These are phyloP conservation scores for Protomyctophum bolini DNA, from an alignment of 2,113 vertebrate genomes.

Conservation along the genomic window DNA sequence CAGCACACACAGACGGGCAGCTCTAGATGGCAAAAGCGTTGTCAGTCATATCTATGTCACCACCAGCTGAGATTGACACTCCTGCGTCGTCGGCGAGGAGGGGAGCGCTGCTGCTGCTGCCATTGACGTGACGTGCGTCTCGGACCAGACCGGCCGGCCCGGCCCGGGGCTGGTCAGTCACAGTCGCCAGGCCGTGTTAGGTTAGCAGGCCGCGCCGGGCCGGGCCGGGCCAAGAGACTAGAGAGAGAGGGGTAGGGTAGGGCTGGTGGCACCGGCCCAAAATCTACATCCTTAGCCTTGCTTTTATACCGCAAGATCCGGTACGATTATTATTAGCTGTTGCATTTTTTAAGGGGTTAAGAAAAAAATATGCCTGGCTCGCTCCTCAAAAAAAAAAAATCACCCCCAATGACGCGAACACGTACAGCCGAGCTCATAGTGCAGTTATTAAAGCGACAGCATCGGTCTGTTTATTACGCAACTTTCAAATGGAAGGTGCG, in stretches of 20 bases:
- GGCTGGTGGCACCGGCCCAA: constrained; percentile 22
- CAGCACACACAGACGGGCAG: background rate
- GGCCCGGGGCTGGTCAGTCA: constrained; percentile 36
- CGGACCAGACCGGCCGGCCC: background rate
- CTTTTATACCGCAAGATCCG: constrained; percentile 22
- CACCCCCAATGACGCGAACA: background rate
- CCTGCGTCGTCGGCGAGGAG: constrained; percentile 11
- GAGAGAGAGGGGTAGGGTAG: background rate
- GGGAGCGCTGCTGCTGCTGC: constrained; percentile 15
- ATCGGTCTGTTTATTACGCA: constrained; percentile 68
- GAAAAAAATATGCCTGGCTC: too few species aligned
- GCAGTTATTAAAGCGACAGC: constrained; percentile 36
- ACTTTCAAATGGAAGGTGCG: constrained; percentile 65
- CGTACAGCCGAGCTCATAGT: constrained; percentile 25
- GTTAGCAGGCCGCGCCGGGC: constrained; percentile 65
- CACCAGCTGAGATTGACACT: constrained; percentile 25
- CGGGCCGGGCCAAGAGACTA: constrained; percentile 29
- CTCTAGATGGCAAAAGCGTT: constrained; percentile 38
- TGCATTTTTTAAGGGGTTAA: background rate
- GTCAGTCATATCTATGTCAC: constrained; percentile 45
- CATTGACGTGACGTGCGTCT: constrained; percentile 31
- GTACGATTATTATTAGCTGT: constrained; percentile 5
- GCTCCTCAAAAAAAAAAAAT: too few species aligned
- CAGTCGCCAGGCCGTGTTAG: constrained; percentile 14
- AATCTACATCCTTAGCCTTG: constrained; percentile 12